Base-by-base conservation (phyloP, 2,113 vertebrate species). In the Muntiacus reevesi region DNA sequence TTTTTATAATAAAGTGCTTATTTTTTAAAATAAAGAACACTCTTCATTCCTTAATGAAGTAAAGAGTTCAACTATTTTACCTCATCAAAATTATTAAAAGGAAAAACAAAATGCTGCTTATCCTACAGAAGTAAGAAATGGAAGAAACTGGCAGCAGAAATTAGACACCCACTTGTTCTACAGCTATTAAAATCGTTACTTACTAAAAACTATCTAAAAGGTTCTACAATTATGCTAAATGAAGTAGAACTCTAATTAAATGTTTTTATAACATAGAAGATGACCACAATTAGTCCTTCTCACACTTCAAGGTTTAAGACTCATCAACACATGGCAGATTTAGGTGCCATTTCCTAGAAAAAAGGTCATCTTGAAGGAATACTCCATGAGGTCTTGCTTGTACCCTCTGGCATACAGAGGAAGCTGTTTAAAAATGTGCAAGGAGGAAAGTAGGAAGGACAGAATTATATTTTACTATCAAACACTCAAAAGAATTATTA, bases 21-120 rank as follows among this genome's bases (percentile, higher is more conserved):
- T 23, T 93, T 96, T 96, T 87, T 64, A 7, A 96, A 85, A 88
- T 94, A 27, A 74, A 83, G 96, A 96, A 21, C 19, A 94, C 10
- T 60, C 7, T 50, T 83, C 3, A 90, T 14, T 25, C 12, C 43
- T 94, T 55, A 93, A 62, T 85, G 30, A 89, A 94, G 36, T 59
- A 87, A 74, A 6, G 71, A 91, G 62, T 87, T 97, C 87, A 97
- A 96, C 94, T 62, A 81, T 79, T 50, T 89, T 6, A 94, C n/a
- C 55, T 87, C 62, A 94, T 71, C 28, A 57, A 27, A 94, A 92
- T 64, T 84, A 94, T 12, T 78, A 13, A 81, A 94, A 96, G 33
- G 28, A 54, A 93, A 60, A 67, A 91, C 84, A 90, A 91, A 76
- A 71, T 54, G 15, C 10, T 91, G 5, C 33, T 95, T 67, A 92